Base-by-base conservation (phyloP, 2,797 vertebrate species). In the Xiphophorus birchmanni region DNA sequence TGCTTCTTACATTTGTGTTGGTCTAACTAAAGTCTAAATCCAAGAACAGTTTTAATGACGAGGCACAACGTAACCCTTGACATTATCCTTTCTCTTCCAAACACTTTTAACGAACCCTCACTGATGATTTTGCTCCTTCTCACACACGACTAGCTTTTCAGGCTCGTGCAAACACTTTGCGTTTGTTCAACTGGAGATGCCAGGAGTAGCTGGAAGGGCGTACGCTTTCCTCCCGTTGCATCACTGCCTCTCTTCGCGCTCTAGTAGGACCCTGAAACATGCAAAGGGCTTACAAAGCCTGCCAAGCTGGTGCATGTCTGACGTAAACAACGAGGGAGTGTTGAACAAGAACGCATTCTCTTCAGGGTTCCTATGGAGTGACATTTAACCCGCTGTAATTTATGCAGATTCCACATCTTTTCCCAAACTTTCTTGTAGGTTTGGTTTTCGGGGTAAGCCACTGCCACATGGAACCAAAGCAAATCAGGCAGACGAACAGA, bases 171-270 rank as follows among this genome's bases (percentile, higher is more conserved):
- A 63, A 79, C 35, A 44, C 58, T 60, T 47, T 21, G 32, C 77
- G 72, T n/a, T 56, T 69, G 48, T 80, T 81, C 80, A 80, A 73
- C 76, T 74, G 80, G 65, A 90, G 85, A 85, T 86, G 67, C 80
- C 56, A 72, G 50, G 47, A 83, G 82, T 86, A 82, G 75, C 84
- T 79, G 67, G 76, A 5, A 17, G 84, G 78, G 63, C 77, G 78
- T 80, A 75, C 69, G 76, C 54, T 94, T 95, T 93, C 92, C 77
- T 91, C 74, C 76, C 77, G 80, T 95, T 94, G 91, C 94, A 93
- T 95, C 94, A 94, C 45, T 76, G 76, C n/a, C 73, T 60, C 29
- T 63, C 78, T 89, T 90, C 80, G 76, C 54, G 60, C 78, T 82
- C 42, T 44, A 84, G 83, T 82, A 81, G 54, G 80, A 82, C 84